These are phyloP conservation scores for Tretioscincus oriximinensis DNA, from an alignment of 2,113 vertebrate genomes.

Conservation along the genomic window DNA sequence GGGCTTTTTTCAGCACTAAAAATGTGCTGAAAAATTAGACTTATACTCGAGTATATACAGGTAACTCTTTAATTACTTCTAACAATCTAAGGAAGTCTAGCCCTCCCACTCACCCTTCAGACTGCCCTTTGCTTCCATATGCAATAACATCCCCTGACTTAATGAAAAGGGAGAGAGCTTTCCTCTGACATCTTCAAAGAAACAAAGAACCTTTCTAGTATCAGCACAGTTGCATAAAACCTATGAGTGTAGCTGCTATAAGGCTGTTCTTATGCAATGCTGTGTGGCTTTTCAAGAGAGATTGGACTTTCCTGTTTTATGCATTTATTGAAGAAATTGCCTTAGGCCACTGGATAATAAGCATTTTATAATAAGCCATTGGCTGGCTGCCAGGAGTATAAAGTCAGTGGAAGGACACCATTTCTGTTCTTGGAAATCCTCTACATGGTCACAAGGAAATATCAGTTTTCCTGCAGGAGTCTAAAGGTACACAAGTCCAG, in stretches of 20 bases:
- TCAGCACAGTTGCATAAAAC: not conserved
- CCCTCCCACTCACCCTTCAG: too few relatives aligned
- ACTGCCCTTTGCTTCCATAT: not conserved
- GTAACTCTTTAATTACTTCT: too few relatives aligned
- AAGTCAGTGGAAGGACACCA: not conserved
- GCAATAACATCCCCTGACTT: too few relatives aligned
- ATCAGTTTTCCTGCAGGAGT: not conserved
- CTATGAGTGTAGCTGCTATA: not conserved
- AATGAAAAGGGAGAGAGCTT: too few relatives aligned
- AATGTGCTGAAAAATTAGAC: too few relatives aligned
- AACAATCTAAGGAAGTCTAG: not conserved
- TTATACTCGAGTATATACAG: too few relatives aligned
- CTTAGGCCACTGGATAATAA: not conserved
- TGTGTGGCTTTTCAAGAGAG: not conserved
- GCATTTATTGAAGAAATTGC: not conserved
- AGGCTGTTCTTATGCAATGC: not conserved
- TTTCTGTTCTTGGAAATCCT: not conserved
- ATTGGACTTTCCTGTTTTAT: not conserved
- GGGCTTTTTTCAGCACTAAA: too few relatives aligned
- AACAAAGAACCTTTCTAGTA: not conserved
- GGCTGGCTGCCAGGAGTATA: not conserved
- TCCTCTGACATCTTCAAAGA: not conserved
- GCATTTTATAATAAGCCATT: not conserved
- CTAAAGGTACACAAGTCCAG: too few relatives aligned
- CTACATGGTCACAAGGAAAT: not conserved